Conservation (phyloP, 2,797 vertebrate genomes). For the Macrochelys suwanniensis region DNA sequence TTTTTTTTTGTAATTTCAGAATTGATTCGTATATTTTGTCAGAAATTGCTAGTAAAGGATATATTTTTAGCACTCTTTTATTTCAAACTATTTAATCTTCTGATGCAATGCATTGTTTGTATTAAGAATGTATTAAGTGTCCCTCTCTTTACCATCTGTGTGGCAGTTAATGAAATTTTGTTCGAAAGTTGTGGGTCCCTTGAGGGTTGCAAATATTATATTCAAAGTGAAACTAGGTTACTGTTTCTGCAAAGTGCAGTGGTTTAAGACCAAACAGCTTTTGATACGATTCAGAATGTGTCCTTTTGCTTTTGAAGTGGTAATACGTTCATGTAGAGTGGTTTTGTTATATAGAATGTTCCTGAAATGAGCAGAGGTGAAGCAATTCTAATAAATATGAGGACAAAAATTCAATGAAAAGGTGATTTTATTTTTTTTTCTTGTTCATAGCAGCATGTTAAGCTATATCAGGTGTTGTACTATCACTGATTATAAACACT, state of each 20-base stretch:
- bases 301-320: slow-evolving; percentile 78
- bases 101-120: neutral
- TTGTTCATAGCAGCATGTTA: neutral
- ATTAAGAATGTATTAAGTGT: neutral
- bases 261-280: slow-evolving; percentile 72
- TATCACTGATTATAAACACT: neutral
- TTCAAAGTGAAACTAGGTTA: slow-evolving; percentile 78
- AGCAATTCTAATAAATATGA: neutral
- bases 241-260: slow-evolving; percentile 52
- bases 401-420: neutral
- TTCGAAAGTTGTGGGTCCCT: slow-evolving; percentile 74
- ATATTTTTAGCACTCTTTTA: neutral
- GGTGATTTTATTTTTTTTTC: neutral
- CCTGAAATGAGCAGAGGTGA: slow-evolving; percentile 34
- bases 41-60: neutral
- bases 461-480: neutral
- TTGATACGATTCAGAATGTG: slow-evolving; percentile 62
- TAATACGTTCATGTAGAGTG: slow-evolving; percentile 42
- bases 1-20: neutral
- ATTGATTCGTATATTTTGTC: neutral
- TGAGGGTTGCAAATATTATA: slow-evolving; percentile 51
- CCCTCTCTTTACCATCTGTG: slow-evolving; percentile 5
- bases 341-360: slow-evolving; percentile 52
- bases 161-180: slow-evolving; percentile 48
- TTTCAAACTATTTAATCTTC: neutral